A percentile compares a stretch with the other conserved stretches of the same genome.
phyloP scores from a whole-genome alignment of 2,888 invertebrate species.

The Dasysyrphus tricinctus region DNA sequence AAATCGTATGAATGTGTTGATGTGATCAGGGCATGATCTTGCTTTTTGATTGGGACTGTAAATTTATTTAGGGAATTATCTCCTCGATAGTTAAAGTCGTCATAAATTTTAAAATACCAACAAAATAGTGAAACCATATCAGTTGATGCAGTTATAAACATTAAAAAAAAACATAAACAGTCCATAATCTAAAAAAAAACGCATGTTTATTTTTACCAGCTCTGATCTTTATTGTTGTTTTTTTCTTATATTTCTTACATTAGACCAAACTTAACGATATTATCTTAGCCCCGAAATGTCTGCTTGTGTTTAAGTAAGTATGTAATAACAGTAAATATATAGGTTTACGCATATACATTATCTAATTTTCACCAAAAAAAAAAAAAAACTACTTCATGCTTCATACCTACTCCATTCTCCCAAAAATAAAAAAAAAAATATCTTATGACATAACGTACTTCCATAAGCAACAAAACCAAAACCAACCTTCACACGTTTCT shows the following conservation, averaged over 20 bases:
- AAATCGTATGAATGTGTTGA: no score
- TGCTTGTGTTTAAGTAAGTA: neutral
- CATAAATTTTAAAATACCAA: no score
- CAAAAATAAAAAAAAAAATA: slow-evolving; percentile 7
- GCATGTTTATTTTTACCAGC: neutral
- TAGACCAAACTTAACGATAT: neutral
- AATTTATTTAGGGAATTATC: no score
- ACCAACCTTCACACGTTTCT: slow-evolving; percentile 67
- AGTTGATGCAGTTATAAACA: no score
- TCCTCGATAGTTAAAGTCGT: no score
- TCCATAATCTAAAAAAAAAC: no score
- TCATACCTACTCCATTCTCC: slow-evolving; percentile 12
- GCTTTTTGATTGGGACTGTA: no score
- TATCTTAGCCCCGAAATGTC: neutral
- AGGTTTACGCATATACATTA: neutral
- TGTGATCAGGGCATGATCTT: no score
- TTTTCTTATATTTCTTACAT: neutral
- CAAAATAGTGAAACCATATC: no score
- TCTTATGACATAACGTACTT: slow-evolving; percentile 69
- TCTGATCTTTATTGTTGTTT: neutral
- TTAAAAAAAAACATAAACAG: no score
- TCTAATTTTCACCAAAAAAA: slow-evolving; percentile 13
- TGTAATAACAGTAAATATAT: neutral
- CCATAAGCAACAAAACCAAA: slow-evolving; percentile 60
- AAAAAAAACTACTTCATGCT: slow-evolving; percentile 5